Conservation (phyloP, 1,140 invertebrate species). For the Chironomus tepperi region DNA sequence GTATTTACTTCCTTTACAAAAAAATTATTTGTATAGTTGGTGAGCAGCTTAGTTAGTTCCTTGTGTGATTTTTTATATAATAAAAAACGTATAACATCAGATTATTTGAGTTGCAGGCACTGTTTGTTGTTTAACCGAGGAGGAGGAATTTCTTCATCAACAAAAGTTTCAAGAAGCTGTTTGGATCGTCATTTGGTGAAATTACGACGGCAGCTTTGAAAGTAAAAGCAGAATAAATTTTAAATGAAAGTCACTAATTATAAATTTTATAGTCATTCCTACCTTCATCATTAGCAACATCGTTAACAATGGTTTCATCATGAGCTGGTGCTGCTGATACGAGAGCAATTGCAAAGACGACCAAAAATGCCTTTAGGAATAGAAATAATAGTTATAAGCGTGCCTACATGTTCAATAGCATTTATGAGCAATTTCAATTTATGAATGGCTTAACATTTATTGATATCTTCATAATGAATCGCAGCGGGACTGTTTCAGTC, state of each 20-base stretch:
- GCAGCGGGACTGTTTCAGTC: background rate
- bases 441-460: background rate
- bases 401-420: too few species aligned
- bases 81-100: background rate
- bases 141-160: background rate
- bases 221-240: background rate
- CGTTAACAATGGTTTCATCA: background rate
- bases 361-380: background rate
- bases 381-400: background rate
- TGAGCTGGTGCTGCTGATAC: background rate
- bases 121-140: background rate
- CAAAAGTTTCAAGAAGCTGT: background rate
- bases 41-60: background rate
- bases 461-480: background rate
- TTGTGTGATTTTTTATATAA: background rate
- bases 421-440: background rate
- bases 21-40: background rate
- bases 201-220: background rate
- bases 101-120: background rate
- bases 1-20: background rate
- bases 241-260: too few species aligned
- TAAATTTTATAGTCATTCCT: background rate
- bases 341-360: background rate
- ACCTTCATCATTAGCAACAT: constrained; percentile 11
- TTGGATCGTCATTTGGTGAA: background rate